A percentile compares a stretch with the other conserved stretches of the same genome.
These are phyloP conservation scores for Zelleria hepariella DNA, from an alignment of 2,888 invertebrate genomes.

Conservation along the genomic window DNA sequence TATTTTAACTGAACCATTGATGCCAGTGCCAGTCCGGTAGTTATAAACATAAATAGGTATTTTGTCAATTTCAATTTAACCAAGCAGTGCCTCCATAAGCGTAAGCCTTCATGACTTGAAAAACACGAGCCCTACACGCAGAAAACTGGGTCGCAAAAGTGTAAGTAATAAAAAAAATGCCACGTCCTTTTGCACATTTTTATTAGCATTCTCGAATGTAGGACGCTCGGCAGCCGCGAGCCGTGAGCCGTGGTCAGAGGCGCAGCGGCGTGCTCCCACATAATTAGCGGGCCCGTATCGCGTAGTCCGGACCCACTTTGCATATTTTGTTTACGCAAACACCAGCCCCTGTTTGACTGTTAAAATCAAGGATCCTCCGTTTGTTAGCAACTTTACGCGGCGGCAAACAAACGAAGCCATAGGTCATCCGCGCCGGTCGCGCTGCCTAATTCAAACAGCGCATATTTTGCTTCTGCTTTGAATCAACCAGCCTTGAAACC, in stretches of 20 bases:
- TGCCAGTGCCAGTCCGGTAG: too few species aligned
- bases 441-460: too few species aligned
- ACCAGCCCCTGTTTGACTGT: conserved; percentile 59
- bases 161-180: conserved; percentile 64
- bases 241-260: conserved; percentile 26
- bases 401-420: conserved; percentile 33
- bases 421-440: conserved; percentile 28
- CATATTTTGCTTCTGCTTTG: too few species aligned
- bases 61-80: too few species aligned
- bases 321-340: conserved; percentile 68
- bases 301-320: conserved; percentile 59
- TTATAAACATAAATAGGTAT: too few species aligned
- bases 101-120: too few species aligned
- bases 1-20: neutral
- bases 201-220: conserved; percentile 56
- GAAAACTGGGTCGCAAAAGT: conserved; percentile 25
- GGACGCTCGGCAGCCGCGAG: conserved; percentile 26
- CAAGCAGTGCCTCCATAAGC: too few species aligned
- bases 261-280: conserved; percentile 58
- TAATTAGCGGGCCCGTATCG: conserved; percentile 64
- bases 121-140: neutral
- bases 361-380: conserved; percentile 55
- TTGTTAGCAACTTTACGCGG: conserved; percentile 33
- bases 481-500: too few species aligned
- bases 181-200: conserved; percentile 54